These are phyloP conservation scores for Papilio helenus DNA, from an alignment of 1,140 invertebrate species.

Conservation along the genomic window DNA sequence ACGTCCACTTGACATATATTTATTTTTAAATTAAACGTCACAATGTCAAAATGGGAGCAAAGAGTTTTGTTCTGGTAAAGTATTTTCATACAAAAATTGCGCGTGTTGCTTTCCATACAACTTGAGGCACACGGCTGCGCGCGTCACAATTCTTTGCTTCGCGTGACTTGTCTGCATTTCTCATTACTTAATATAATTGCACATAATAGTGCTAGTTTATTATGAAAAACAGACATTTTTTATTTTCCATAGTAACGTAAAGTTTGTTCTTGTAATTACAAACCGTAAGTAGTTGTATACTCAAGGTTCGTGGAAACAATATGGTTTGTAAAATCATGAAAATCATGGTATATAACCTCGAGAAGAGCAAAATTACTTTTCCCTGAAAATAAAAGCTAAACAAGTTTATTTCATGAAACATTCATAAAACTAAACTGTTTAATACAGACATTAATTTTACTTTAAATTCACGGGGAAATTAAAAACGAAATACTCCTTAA, in stretches of 20 bases:
- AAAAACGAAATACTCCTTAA: neutral
- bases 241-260: neutral
- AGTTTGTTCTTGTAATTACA: neutral
- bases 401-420: neutral
- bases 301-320: too few relatives aligned
- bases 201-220: neutral
- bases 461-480: neutral
- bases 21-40: constrained; percentile 29
- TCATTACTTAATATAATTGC: constrained; percentile 25
- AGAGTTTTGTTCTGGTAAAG: neutral
- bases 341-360: neutral
- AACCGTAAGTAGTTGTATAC: neutral
- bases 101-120: neutral
- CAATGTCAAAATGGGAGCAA: constrained; percentile 2
- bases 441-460: neutral
- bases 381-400: too few relatives aligned
- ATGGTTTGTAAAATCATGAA: too few relatives aligned
- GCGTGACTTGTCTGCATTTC: constrained; percentile 24
- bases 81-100: neutral
- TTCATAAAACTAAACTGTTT: neutral
- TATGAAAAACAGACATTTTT: neutral
- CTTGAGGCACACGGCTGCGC: neutral
- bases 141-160: constrained; percentile 1
- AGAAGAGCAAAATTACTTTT: neutral
- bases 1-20: constrained; percentile 30